Percentiles rank a stretch among this genome's conserved stretches.
phyloP scores from a whole-genome alignment of 2,888 invertebrate genomes.

The Desoria tigrina region DNA sequence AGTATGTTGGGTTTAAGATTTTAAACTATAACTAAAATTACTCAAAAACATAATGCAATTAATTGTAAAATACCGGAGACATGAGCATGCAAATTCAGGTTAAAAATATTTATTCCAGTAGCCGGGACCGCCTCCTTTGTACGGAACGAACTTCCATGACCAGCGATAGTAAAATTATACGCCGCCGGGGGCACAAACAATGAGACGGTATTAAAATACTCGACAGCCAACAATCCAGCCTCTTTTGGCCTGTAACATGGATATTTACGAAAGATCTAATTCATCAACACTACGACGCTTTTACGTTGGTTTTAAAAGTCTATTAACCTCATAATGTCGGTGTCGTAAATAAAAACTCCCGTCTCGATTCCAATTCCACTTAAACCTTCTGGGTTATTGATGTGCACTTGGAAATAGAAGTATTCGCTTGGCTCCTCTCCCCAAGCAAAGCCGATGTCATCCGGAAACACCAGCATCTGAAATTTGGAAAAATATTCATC shows the following conservation, averaged over 20 bases:
- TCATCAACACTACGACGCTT: too few relatives aligned
- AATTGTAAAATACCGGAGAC: constrained; percentile 8
- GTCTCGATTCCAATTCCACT: constrained; percentile 41
- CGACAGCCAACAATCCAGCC: constrained; percentile 77
- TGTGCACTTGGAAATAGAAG: constrained; percentile 89
- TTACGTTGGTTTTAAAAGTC: too few relatives aligned
- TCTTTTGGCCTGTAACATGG: constrained; percentile 76
- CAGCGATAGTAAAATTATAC: not conserved
- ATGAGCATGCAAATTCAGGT: constrained; percentile 7
- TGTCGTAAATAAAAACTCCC: constrained; percentile 18
- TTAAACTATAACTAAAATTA: too few relatives aligned
- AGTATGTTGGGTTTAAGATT: too few relatives aligned
- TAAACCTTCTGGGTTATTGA: constrained; percentile 67
- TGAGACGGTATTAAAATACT: constrained; percentile 67
- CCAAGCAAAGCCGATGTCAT: constrained; percentile 76
- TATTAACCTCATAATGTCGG: too few relatives aligned
- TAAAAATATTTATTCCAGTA: not conserved
- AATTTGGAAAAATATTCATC: too few relatives aligned
- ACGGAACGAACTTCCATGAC: not conserved
- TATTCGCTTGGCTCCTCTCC: constrained; percentile 70
- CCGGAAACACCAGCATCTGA: constrained; percentile 65
- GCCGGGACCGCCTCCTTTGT: constrained; percentile 55
- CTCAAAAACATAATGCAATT: too few relatives aligned
- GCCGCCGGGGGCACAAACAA: constrained; percentile 62
- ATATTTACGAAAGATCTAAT: too few relatives aligned